These are phyloP conservation scores for Acanthisitta chloris DNA, from an alignment of 2,113 vertebrate species.

Conservation along the genomic window DNA sequence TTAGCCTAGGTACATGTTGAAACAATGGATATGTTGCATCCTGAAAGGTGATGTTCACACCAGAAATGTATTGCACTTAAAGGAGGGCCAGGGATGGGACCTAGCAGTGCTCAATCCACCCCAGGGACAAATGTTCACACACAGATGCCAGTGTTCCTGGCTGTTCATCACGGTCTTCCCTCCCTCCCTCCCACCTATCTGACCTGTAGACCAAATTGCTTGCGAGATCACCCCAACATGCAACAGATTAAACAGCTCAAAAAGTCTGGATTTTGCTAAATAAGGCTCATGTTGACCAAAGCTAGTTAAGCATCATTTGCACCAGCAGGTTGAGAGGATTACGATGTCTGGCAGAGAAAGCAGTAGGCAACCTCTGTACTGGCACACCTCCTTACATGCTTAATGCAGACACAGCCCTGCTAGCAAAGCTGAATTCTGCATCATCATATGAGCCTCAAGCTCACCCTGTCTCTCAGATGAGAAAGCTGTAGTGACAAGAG, in stretches of 20 bases:
- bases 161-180: not conserved
- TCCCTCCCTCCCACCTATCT: not conserved
- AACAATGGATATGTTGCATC: not conserved
- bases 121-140: not conserved
- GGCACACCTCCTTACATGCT: not conserved
- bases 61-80: not conserved
- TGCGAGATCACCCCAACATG: accelerated
- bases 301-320: not conserved
- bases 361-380: not conserved
- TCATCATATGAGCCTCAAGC: not conserved
- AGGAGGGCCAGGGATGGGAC: not conserved
- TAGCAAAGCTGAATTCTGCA: not conserved
- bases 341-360: not conserved
- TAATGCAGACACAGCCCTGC: not conserved
- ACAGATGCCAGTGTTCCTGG: not conserved
- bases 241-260: not conserved
- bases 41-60: not conserved
- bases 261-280: not conserved
- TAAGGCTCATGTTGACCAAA: not conserved
- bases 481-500: not conserved
- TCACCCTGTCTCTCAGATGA: not conserved
- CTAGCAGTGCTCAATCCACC: not conserved
- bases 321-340: not conserved
- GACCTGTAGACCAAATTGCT: not conserved
- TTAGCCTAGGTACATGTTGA: not conserved